A percentile compares a stretch with the other conserved stretches of the same genome.
phyloP scores from a whole-genome alignment of 2,888 invertebrate species.

The Microchrysa polita region DNA sequence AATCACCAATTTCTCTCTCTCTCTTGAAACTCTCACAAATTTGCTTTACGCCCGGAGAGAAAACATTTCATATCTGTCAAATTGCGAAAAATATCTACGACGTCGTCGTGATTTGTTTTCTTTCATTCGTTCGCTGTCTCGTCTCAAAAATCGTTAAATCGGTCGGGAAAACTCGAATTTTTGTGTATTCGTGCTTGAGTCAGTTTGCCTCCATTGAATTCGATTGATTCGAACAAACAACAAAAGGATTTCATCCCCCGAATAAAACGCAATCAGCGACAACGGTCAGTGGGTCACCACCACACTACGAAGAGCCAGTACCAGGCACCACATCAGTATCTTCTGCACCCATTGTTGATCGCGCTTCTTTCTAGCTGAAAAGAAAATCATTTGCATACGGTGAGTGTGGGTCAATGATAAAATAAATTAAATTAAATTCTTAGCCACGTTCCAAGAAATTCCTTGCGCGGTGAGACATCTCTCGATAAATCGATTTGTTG shows the following conservation, averaged over 20 bases:
- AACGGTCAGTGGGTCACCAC: neutral
- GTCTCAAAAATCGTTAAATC: neutral
- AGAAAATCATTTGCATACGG: slow-evolving; percentile 5
- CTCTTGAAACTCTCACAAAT: neutral
- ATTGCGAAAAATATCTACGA: slow-evolving; percentile 18
- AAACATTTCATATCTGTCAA: slow-evolving; percentile 15
- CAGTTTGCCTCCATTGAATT: neutral
- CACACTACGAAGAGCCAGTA: neutral
- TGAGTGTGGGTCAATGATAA: neutral
- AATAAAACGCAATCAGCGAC: neutral
- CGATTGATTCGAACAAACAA: neutral
- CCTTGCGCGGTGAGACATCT: neutral
- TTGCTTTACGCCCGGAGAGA: neutral
- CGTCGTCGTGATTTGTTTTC: slow-evolving; percentile 36
- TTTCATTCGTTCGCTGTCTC: neutral
- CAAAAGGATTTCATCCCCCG: neutral
- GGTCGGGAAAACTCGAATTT: slow-evolving; percentile 19
- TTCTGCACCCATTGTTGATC: neutral
- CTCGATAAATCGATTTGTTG: slow-evolving; percentile 33
- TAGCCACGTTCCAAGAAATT: neutral
- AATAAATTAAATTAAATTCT: neutral
- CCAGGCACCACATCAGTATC: too few relatives aligned
- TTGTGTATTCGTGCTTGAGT: neutral
- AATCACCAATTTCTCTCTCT: neutral
- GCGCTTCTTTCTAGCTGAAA: neutral